Evolutionary conservation across 2,113 vertebrate genomes (phyloP), one percentile per base, ranked within the genome.

Genomic region (Chaetodon auriga): DNA sequence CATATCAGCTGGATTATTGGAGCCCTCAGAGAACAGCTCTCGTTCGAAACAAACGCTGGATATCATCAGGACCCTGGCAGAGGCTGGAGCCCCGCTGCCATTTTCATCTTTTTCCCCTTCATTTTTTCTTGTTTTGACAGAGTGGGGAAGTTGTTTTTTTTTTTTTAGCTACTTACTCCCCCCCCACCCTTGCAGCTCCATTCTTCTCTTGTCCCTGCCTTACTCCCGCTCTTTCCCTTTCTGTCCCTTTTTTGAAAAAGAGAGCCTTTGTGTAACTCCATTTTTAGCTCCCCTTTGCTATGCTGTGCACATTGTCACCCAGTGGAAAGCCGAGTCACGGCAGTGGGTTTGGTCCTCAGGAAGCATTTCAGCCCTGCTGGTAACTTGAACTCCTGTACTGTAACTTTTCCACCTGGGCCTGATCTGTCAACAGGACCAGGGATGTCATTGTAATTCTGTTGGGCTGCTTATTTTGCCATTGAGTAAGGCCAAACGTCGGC

Each of bases 1-100:
- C 95, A 95, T 96, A 96, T 96, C 95, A 96, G 95, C 94, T 96
- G 95, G 95, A 96, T 96, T 96, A 95, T 95, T 95, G 94, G 89
- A 95, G 91, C 91, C 93, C 92, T 93, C 88, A 60, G 94, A 94
- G 94, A 93, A 88, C 78, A 2, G 80, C 85, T 90, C 90, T 92
- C 71, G 86, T 90, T 91, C 61, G 81, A 93, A 94, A 93, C 94
- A 91, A 93, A 90, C 38, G 69, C 90, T 94, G 94, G 90, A 94
- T 94, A 93, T 93, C 90, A 83, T 94, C 92, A 92, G 83, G 83
- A 84, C 75, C 87, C 82, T 85, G 82, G 76, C 83, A 78, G 87
- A 89, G 79, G 61, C 78, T 38, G 72, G 80, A 89, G 86, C 88
- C 89, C 92, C 83, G 63, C 89, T 76, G 84, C 78, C 83, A 70